Base-by-base conservation (phyloP, 2,797 vertebrate species). In the Dallia pectoralis region DNA sequence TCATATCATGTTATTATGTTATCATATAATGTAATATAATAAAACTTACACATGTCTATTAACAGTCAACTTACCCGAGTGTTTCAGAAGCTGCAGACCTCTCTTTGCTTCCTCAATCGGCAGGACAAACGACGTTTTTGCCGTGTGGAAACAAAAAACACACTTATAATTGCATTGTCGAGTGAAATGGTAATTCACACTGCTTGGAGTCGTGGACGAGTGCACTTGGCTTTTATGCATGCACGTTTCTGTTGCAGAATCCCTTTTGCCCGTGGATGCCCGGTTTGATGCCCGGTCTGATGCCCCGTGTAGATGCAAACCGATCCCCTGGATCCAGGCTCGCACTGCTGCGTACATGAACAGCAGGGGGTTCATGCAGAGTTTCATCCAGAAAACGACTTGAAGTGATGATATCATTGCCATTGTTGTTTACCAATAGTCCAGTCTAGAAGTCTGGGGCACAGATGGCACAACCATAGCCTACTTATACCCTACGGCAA, bases 61-160 rank as follows among this genome's bases (percentile, higher is more conserved):
- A n/a, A n/a, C 6, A 4, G 40, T 44, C 40, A 4, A 44, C 77
- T 87, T 86, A 97, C 96, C 97, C 0, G 95, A 90, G 30, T 91
- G 87, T 81, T 91, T 93, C 0, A 98, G 87, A 75, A 96, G 87
- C 32, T 25, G 59, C 18, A 98, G 87, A 0, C 97, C 97, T 51
- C 74, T 77, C 84, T 92, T 93, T 22, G 97, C 97, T 74, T 96
- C 96, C 4, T 95, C 94, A 16, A 96, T 77, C 6, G 97, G 97
- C 79, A 98, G 82, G 30, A 97, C 95, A 76, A 97, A 98, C 15
- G 96, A 98, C 0, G 96, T 98, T 76, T 96, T 98, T 48, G 97
- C 96, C 0, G 97, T 99, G 90, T 99, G 97, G 86, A 98, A 99
- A 81, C 97, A 99, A 89, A 99, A 99, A 0, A 97, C 97, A 8